Base-by-base conservation (phyloP, 37 sponge, comb jelly and placozoan genomes). In the Hexactinellida sp. region DNA sequence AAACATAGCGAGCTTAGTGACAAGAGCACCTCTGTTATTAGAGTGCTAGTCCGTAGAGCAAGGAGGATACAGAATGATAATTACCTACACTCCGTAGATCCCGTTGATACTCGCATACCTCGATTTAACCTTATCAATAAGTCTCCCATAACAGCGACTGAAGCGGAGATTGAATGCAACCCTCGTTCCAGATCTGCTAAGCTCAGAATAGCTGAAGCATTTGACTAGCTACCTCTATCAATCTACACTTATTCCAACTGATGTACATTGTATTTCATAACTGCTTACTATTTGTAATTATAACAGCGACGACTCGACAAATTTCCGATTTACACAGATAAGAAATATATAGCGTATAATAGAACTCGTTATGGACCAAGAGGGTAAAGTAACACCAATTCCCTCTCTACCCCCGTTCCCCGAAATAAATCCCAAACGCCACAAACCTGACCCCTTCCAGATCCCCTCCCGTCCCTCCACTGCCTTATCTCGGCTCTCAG, bases 131-230 rank as follows among this genome's bases (percentile, higher is more conserved):
- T 25, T 25, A 3, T 63, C 3, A 25, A 10, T n/a, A 10, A 63
- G 30, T 63, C 76, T 63, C 76, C 76, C 13, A 87, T 87, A 21
- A 87, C 38, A 24, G 83, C 88, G 35, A 30, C 84, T 1, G 23
- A 24, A 41, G 47, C 36, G 7, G 88, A 88, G 63, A 38, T 88
- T 23, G 7, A 32, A 16, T 10, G 28, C 36, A 88, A 88, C 83
- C 85, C 85, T 1, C 36, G 88, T 0, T 83, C 85, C 13, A 88
- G 88, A 52, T 88, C 88, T 36, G 88, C 88, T 1, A 88, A 88
- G 35, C 85, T 88, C 38, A 32, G 88, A 38, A 38, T 55, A 52
- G 54, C 88, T n/a, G 76, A 63, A 63, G 13, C 5, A n/a, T n/a
- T n/a, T n/a, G n/a, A n/a, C n/a, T n/a, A n/a, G n/a, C n/a, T n/a